Percentiles rank a stretch among this genome's conserved stretches.
These are phyloP conservation scores for Asobara japonica DNA, from an alignment of 1,140 invertebrate genomes.

Conservation along the genomic window DNA sequence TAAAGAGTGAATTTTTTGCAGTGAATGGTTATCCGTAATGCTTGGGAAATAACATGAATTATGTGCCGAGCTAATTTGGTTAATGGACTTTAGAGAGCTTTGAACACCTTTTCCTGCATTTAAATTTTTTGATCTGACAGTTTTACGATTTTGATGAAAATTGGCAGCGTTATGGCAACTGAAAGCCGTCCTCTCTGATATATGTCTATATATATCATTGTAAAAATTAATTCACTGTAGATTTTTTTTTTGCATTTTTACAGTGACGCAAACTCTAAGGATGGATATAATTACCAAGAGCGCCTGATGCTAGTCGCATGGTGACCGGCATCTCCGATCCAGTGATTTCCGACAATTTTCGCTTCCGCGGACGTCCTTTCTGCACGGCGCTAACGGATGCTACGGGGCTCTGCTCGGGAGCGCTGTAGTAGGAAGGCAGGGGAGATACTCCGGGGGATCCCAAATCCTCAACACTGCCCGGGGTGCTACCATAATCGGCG, in stretches of 20 bases:
- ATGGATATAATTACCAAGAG: slow-evolving; percentile 58
- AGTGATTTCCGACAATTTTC: slow-evolving; percentile 72
- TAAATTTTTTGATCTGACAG: no score
- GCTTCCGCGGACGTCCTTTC: slow-evolving; percentile 86
- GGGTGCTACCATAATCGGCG: slow-evolving; percentile 70
- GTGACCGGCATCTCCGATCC: slow-evolving; percentile 73
- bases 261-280: neutral
- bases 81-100: no score
- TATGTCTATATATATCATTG: no score
- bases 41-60: neutral
- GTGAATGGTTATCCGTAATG: no score
- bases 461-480: slow-evolving; percentile 70
- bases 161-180: no score
- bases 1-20: no score
- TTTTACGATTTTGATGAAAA: no score
- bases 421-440: slow-evolving; percentile 70
- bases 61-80: no score
- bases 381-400: slow-evolving; percentile 69
- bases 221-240: neutral
- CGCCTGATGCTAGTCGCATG: slow-evolving; percentile 76
- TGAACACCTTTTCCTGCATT: no score
- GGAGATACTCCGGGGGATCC: slow-evolving; percentile 70
- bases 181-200: no score
- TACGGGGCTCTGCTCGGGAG: slow-evolving; percentile 65
- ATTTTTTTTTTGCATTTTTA: neutral